Percentiles rank a stretch among this genome's conserved stretches.
phyloP scores from a whole-genome alignment of 2,113 vertebrate species.

The Cryptomyrus ogoouensis region DNA sequence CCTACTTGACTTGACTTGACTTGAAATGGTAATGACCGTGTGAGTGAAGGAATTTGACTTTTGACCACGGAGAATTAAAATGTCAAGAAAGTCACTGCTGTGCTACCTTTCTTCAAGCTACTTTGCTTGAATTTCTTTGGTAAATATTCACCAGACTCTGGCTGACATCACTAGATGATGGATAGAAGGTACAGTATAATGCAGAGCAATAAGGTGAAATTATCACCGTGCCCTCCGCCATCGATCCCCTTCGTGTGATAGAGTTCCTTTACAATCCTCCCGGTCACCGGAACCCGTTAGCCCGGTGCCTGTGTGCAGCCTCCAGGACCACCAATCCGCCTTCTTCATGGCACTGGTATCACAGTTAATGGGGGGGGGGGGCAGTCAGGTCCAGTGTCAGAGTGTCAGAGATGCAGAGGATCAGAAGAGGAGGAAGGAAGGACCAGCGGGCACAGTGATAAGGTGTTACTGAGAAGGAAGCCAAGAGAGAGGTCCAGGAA shows the following conservation, averaged over 20 bases:
- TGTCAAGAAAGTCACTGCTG: neutral
- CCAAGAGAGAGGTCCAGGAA: constrained; percentile 52
- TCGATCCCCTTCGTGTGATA: neutral
- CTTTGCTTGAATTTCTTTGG: neutral
- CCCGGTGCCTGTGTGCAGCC: neutral
- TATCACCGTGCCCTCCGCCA: neutral
- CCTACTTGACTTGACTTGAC: neutral
- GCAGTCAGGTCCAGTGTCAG: neutral
- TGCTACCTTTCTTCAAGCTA: neutral
- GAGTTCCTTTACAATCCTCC: neutral
- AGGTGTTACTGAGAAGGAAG: constrained; percentile 25
- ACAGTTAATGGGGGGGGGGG: neutral
- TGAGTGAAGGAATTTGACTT: neutral
- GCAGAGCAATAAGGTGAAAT: neutral
- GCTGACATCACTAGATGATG: neutral
- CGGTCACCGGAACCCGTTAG: neutral
- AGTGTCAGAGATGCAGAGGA: constrained; percentile 14
- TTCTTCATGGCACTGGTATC: neutral
- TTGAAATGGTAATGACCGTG: neutral
- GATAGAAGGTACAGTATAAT: neutral
- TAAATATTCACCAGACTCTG: neutral
- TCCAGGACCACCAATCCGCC: neutral
- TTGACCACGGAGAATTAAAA: neutral
- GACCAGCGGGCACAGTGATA: neutral
- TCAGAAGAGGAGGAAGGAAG: constrained; percentile 21